A percentile compares a stretch with the other conserved stretches of the same genome.
phyloP scores from a whole-genome alignment of 2,113 vertebrate genomes.

The Pseudopodoces humilis region DNA sequence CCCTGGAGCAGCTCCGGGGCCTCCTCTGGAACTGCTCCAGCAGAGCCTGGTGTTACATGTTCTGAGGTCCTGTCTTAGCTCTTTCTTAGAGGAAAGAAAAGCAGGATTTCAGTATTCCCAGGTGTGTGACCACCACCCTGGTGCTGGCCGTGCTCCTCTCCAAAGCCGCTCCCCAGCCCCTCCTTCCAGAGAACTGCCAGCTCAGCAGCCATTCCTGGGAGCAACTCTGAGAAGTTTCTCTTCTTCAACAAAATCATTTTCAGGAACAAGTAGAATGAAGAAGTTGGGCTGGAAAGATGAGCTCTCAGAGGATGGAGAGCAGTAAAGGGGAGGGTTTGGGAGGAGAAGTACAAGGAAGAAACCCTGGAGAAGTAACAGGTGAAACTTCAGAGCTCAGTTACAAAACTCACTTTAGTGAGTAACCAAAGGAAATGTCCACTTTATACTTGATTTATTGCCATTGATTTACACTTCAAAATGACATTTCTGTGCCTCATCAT shows the following conservation, averaged over 20 bases:
- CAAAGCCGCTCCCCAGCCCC: background rate
- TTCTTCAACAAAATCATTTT: background rate
- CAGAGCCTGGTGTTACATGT: background rate
- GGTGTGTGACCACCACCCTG: rapidly evolving
- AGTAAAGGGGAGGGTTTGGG: background rate
- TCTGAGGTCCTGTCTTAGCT: background rate
- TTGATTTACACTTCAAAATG: background rate
- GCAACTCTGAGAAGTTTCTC: background rate
- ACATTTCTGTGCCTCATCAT: background rate
- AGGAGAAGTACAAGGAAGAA: background rate
- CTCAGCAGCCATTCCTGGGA: background rate
- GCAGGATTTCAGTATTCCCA: background rate
- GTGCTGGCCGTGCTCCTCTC: background rate
- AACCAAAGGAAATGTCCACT: background rate
- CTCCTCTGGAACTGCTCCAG: background rate
- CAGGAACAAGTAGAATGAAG: background rate
- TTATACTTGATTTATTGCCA: background rate
- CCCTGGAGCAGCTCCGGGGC: rapidly evolving
- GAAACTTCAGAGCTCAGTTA: background rate
- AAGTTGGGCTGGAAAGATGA: background rate
- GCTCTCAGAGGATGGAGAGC: background rate
- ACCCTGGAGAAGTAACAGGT: background rate
- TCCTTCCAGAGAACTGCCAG: background rate
- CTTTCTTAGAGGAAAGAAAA: background rate
- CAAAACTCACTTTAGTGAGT: background rate